phyloP scores from a whole-genome alignment of 2,888 invertebrate species.

The Pachymerium ferrugineum region DNA sequence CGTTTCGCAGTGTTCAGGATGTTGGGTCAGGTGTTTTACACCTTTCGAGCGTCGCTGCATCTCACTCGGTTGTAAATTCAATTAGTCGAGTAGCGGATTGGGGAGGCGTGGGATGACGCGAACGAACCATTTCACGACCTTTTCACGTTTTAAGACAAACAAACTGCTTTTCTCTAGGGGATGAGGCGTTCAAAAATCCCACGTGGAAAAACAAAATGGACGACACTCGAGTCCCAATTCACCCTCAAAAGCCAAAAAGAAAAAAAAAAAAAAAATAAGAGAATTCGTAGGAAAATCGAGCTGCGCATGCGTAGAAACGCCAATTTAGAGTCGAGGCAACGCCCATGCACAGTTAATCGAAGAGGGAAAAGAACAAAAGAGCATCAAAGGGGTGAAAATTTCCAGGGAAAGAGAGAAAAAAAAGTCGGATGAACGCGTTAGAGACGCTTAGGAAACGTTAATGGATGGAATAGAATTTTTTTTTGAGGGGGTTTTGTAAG shows the following conservation, averaged over 20 bases:
- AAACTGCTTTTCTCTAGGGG: neutral
- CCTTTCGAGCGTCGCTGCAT: neutral
- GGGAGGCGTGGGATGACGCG: too few species aligned
- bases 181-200: neutral
- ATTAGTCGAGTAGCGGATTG: neutral
- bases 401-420: neutral
- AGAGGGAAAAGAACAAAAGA: conserved; percentile 16
- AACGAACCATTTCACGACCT: conserved; percentile 4
- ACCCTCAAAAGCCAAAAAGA: neutral
- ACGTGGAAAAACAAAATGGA: neutral
- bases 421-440: too few species aligned
- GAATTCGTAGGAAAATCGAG: neutral
- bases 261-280: neutral
- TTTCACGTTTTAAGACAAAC: conserved; percentile 14
- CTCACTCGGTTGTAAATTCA: conserved; percentile 9
- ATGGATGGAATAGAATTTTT: neutral
- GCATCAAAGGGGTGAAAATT: neutral
- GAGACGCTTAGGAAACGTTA: neutral
- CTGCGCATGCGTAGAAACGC: conserved; percentile 6
- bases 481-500: neutral
- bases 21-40: conserved; percentile 18
- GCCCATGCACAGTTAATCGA: conserved; percentile 18
- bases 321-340: conserved; percentile 5
- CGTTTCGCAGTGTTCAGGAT: neutral
- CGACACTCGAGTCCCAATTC: neutral